Base-by-base conservation (phyloP, 2,113 vertebrate genomes). In the Eptesicus fuscus region DNA sequence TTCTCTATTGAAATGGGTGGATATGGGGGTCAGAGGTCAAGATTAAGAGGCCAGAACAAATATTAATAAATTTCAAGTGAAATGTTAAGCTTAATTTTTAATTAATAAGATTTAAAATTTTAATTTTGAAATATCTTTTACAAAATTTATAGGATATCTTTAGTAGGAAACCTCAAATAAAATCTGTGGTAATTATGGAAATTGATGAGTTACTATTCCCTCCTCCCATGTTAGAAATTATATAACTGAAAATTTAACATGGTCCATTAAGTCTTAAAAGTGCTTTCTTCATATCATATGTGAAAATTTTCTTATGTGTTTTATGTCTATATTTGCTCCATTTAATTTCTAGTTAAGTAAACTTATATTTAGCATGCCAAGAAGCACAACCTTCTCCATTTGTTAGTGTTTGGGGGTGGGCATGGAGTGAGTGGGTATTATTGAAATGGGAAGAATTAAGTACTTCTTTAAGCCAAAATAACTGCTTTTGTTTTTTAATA, bases 341-440 rank as follows among this genome's bases (percentile, higher is more conserved):
- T 93, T 83, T 93, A 77, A 83, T 73, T 79, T 96, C 23, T 59
- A 85, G 32, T 11, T 89, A 84, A 67, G 17, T 67, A 35, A 85
- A 56, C 74, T 53, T 79, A 63, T 78, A 40, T 67, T 73, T 88
- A 95, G 42, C 17, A 5, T 69, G 30, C 73, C 37, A 40, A 56
- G 70, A 30, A 42, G 22, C 47, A 10, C 28, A n/a, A 3, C 32
- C 10, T 65, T 56, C 40, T 63, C 11, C 61, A 40, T 20, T 70
- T 44, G 13, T 70, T 35, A 63, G 30, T 28, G 17, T 28, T 40
- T 30, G n/a, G 32, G 11, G 1, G 5, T 93, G 18, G 25, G 5
- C 1, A 0, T 70, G 23, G 32, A 17, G 2, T 49, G 2, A 32
- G 11, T 22, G 4, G 4, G 0, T 42, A 37, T 87, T 77, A 49